Evolutionary conservation across 2,888 invertebrate genomes (phyloP), one percentile per base, ranked within the genome.

Genomic region (Prosapia bicincta): DNA sequence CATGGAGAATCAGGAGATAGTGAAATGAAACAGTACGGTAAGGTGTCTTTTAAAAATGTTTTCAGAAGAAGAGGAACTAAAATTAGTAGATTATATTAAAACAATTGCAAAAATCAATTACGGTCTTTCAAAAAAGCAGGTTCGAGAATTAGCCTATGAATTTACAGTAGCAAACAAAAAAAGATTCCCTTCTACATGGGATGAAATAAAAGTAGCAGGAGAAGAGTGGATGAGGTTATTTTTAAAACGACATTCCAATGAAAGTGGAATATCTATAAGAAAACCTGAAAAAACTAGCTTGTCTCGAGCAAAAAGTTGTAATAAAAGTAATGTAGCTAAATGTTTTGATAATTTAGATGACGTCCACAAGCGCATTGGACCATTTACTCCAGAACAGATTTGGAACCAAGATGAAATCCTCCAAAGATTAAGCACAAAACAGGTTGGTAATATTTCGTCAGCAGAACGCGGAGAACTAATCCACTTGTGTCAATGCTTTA

Each of bases 341-440:
- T 76, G 72, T 72, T 78, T 69, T 66, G 38, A 72, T 15, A n/a
- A n/a, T n/a, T n/a, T n/a, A n/a, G n/a, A n/a, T n/a, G n/a, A n/a
- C n/a, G n/a, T n/a, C n/a, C n/a, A 78, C 20, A 73, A 74, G 28
- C 76, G 80, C 0, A 67, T 28, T 71, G 65, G 65, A 3, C 54
- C 67, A 23, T 74, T 78, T 38, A 38, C 72, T 3, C 70, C 69
- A 26, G 43, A 70, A 1, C 24, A 75, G 10, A 83, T 85, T 68
- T 85, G 82, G 75, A 85, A 85, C 78, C 76, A 83, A 26, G 85
- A 85, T 79, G 84, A 71, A 83, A 80, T 76, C 82, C 83, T 66
- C 77, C 81, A 25, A 83, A 83, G 79, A 81, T 84, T 71, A 75
- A 84, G 84, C 5, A 77, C 81, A 32, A 85, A 85, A 73, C 84